Evolutionary conservation across 2,888 invertebrate genomes (phyloP), one percentile per base, ranked within the genome.

Genomic region (Nezara viridula): DNA sequence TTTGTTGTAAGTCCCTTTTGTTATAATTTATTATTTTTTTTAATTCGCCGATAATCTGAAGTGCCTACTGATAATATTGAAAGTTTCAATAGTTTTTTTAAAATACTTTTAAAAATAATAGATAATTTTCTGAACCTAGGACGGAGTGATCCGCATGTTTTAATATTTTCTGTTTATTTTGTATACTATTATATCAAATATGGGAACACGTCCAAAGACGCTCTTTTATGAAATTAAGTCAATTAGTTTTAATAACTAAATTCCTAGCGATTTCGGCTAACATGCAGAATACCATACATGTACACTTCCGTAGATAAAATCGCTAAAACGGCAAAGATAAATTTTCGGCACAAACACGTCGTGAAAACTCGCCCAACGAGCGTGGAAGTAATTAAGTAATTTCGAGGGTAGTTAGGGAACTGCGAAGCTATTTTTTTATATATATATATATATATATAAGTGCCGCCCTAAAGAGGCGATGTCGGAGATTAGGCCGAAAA

Each of bases 401-500:
- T 81, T 81, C 44, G 24, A 47, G 44, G 81, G 44, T 47, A n/a
- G 44, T 47, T 47, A 37, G 81, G 16, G n/a, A 44, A n/a, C 44
- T 81, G 81, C 44, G 81, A 81, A 81, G 77, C 40, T 10, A 77
- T 77, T 81, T 81, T 81, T 81, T 81, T 47, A 24, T 52, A n/a
- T 50, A 50, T 50, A 50, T 44, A 7, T 44, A 19, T 50, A 50
- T 55, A 40, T 47, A n/a, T 44, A 44, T 81, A 44, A 81, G 44
- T n/a, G 24, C n/a, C n/a, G 81, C 21, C 81, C n/a, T 81, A 81
- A 81, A 47, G 44, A 81, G 81, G 44, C 44, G 81, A 81, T 81
- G 81, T 24, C 21, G 44, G n/a, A 86, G 86, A 86, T 86, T 86
- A 86, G 52, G 55, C 0, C 24, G 86, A 55, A 86, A 86, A 86